Conservation (phyloP, 1,140 invertebrate species). For the Venturia canescens region DNA sequence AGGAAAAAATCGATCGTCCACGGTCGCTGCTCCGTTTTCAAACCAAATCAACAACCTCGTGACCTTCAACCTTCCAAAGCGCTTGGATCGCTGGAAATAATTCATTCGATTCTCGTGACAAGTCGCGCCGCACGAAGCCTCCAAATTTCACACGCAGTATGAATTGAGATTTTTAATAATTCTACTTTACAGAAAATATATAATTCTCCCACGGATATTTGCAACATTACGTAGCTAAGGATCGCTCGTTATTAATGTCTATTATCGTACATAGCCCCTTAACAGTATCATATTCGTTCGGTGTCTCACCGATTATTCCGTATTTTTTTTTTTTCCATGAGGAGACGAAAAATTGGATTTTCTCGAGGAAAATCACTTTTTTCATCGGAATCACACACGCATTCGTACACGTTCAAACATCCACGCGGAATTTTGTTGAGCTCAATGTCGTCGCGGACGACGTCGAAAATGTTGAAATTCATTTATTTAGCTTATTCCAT, state of each 20-base stretch:
- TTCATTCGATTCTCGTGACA: not conserved
- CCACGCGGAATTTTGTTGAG: not conserved
- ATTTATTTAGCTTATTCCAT: not conserved
- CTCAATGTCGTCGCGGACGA: not conserved
- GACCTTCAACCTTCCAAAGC: too few species aligned
- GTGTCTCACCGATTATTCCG: constrained; percentile 21
- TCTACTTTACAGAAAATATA: constrained; percentile 46
- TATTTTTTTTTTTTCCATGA: constrained; percentile 27
- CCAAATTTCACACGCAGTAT: not conserved
- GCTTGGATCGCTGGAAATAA: not conserved
- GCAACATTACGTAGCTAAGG: constrained; percentile 30
- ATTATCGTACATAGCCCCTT: constrained; percentile 31
- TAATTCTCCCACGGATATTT: constrained; percentile 39
- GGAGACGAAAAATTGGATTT: not conserved
- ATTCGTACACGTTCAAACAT: not conserved
- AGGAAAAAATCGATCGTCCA: too few species aligned
- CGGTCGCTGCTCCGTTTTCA: too few species aligned
- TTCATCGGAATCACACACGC: not conserved
- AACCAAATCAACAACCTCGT: too few species aligned
- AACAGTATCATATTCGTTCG: not conserved
- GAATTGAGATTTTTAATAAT: constrained; percentile 29
- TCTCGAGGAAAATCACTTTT: too few species aligned
- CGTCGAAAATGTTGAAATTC: not conserved
- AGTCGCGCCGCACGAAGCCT: not conserved
- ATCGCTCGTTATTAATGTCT: constrained; percentile 13